phyloP scores from a whole-genome alignment of 2,888 invertebrate genomes.

The Aphelenchoides bicaudatus region DNA sequence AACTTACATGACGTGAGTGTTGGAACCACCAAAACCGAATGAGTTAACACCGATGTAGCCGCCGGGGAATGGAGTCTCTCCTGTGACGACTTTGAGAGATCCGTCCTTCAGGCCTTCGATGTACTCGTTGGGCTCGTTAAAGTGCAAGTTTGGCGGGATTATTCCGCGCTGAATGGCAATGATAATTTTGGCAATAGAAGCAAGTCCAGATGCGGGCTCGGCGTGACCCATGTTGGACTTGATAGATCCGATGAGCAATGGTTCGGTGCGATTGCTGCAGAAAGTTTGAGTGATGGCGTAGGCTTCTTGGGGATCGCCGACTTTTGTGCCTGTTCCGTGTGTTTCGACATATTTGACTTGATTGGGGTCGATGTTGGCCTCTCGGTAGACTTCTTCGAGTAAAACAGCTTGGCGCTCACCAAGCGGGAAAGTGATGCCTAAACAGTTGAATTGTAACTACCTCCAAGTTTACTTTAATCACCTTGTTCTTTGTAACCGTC shows the following conservation, averaged over 20 bases:
- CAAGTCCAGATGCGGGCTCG: constrained; percentile 71
- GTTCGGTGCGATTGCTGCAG: constrained; percentile 73
- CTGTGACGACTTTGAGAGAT: constrained; percentile 80
- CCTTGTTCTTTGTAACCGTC: constrained; percentile 70
- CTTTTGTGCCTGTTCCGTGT: constrained; percentile 96
- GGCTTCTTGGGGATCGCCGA: constrained; percentile 95
- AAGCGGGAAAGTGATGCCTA: constrained; percentile 66
- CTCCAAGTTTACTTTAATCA: too few species aligned
- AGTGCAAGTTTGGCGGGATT: constrained; percentile 89
- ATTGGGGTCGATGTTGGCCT: constrained; percentile 71
- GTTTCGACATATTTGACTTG: constrained; percentile 89
- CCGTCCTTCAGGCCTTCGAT: constrained; percentile 87
- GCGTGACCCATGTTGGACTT: constrained; percentile 99
- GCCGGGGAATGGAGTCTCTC: constrained; percentile 79
- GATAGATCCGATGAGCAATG: constrained; percentile 86
- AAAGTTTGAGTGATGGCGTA: constrained; percentile 88
- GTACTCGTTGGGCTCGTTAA: constrained; percentile 77
- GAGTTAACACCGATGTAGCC: constrained; percentile 86
- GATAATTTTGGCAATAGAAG: constrained; percentile 63
- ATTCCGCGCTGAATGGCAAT: constrained; percentile 85
- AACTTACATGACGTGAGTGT: constrained; percentile 88
- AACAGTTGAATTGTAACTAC: too few species aligned
- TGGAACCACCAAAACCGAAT: constrained; percentile 94
- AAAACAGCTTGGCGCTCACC: constrained; percentile 70
- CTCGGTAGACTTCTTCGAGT: constrained; percentile 73